Evolutionary conservation across 1,140 invertebrate species (phyloP), one percentile per base, ranked within the genome.

Genomic region (Brachionus asplanchnoidis): DNA sequence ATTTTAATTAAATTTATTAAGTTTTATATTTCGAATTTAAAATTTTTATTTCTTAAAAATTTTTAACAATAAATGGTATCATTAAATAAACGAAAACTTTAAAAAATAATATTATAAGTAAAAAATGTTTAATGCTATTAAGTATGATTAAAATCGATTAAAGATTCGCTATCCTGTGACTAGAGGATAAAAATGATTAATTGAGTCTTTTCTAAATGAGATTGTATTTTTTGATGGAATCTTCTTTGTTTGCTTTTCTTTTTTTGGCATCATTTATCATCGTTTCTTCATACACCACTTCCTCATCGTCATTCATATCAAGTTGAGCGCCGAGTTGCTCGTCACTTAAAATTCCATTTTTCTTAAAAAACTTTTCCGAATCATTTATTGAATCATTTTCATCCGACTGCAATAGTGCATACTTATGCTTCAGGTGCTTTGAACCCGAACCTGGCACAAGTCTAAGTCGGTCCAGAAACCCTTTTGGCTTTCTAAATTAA

Each of bases 211-310:
- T 73, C 28, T 73, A 73, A 73, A 73, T 73, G 28, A 73, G 32
- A 73, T 73, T 73, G 36, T 73, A 73, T 73, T 73, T 73, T 73
- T 73, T 73, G 32, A 73, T 40, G 3, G 32, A 73, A 44, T 73
- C n/a, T 8, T 36, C n/a, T 17, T 73, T 36, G 2, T 36, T 36
- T 9, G 7, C 32, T 73, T 36, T 40, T 20, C 32, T 12, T 44
- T 40, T 28, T n/a, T 73, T 73, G n/a, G 68, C 12, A 73, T 73
- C 32, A n/a, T 46, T 77, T 28, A 77, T 28, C 73, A 77, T 77
- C 26, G 40, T 46, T 12, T 77, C 73, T 50, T 77, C 73, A 50
- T 77, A 77, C 2, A 77, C 42, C 3, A 77, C 42, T 17, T 77
- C 73, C 42, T 77, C 73, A 53, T 77, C 73, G 17, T 77, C 73